These are phyloP conservation scores for Acanthosoma haemorrhoidale DNA, from an alignment of 2,888 invertebrate genomes.

Conservation along the genomic window DNA sequence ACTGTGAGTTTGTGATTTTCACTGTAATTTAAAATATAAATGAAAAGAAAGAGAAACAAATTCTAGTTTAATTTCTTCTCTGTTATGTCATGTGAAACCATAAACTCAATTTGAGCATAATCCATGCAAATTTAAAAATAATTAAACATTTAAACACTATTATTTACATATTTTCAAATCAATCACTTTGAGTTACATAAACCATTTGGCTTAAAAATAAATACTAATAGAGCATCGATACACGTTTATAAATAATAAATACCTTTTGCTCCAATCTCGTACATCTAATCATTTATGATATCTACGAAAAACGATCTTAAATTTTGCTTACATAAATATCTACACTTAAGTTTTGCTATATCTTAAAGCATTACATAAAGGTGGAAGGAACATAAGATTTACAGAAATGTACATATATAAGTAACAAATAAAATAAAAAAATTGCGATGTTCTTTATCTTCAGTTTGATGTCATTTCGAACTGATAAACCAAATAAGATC, in stretches of 20 bases:
- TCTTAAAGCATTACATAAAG: not conserved
- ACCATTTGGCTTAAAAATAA: slow-evolving; percentile 2
- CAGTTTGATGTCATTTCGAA: not conserved
- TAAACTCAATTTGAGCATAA: not conserved
- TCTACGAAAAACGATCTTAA: not conserved
- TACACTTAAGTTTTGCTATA: not conserved
- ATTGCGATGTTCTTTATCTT: not conserved
- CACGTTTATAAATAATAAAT: slow-evolving; percentile 2
- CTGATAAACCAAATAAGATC: slow-evolving; percentile 19
- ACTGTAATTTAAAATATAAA: not conserved
- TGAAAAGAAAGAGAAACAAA: not conserved
- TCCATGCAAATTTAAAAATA: not conserved
- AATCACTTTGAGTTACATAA: not conserved
- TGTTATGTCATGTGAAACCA: not conserved
- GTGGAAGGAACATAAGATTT: slow-evolving; percentile 8
- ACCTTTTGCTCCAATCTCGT: not conserved
- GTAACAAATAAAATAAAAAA: not conserved
- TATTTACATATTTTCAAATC: not conserved
- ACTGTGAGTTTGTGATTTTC: not conserved
- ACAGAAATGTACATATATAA: not conserved
- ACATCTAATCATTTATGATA: not conserved
- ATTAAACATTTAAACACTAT: not conserved
- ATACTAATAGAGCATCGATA: not conserved
- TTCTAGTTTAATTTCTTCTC: not conserved
- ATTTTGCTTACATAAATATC: not conserved